A percentile compares a stretch with the other conserved stretches of the same genome.
phyloP scores from a whole-genome alignment of 2,797 vertebrate genomes.

The Neostethus bicornis region DNA sequence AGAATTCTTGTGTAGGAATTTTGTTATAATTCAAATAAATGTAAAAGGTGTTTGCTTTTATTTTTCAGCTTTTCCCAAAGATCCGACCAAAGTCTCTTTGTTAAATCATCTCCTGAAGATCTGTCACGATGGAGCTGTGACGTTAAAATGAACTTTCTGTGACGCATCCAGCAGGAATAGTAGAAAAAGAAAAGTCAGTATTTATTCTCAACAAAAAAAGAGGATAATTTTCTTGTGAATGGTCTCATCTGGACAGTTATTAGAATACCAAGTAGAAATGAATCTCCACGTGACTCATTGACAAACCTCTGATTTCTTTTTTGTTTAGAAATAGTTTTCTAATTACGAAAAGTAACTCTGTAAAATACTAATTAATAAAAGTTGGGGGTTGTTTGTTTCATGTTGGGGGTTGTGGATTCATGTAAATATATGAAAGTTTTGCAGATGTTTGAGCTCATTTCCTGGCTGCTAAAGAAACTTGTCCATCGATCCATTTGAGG shows the following conservation, averaged over 20 bases:
- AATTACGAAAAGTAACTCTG: too few relatives aligned
- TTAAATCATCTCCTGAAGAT: conserved; percentile 33
- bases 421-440: conserved; percentile 4
- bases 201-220: conserved; percentile 9
- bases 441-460: not conserved
- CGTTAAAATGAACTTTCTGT: too few relatives aligned
- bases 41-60: not conserved
- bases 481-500: not conserved
- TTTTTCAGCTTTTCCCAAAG: conserved; percentile 80
- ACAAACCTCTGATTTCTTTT: conserved; percentile 3
- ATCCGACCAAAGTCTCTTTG: conserved; percentile 79
- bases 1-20: not conserved
- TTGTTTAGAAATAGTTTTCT: too few relatives aligned
- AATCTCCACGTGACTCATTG: too few relatives aligned
- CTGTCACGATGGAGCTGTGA: not conserved
- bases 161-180: conserved; percentile 16
- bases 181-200: conserved; percentile 21
- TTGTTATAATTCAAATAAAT: not conserved
- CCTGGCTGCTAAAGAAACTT: not conserved
- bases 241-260: conserved; percentile 11
- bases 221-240: conserved; percentile 5
- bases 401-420: conserved; percentile 8
- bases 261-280: too few relatives aligned
- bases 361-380: too few relatives aligned
- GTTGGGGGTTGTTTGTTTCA: not conserved